Evolutionary conservation across 2,888 invertebrate species (phyloP), one percentile per base, ranked within the genome.

Genomic region (Amiota communis): DNA sequence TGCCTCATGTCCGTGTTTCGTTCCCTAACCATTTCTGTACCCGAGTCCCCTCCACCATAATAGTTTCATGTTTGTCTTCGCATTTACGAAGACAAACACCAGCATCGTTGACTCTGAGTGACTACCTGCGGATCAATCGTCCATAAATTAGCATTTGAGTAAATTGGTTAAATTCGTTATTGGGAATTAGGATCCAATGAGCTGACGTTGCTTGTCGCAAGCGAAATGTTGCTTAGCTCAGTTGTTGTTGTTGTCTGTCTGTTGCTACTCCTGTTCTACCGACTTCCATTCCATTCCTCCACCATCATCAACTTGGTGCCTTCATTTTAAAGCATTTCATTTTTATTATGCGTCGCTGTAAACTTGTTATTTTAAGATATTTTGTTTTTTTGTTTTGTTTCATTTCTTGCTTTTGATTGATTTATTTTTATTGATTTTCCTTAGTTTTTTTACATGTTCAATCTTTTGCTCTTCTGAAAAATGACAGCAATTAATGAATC

Each of bases 91-190:
- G n/a, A 53, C n/a, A 59, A 20, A 17, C 59, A 20, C 59, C 20
- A 20, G 11, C 59, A 36, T 6, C 71, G 67, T 70, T 72, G 61
- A 71, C 48, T 63, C 70, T 71, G 61, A 76, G 47, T 76, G 71
- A 78, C 84, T 88, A 88, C 87, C 88, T 87, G 87, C 80, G 87
- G 87, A 85, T 87, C 85, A 82, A 83, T 86, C 87, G 88, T 81
- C 88, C 85, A 88, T 87, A 87, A 87, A 87, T 87, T 88, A 87
- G 87, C 86, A 87, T 88, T 87, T 88, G 84, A 84, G 87, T 88
- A 87, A 87, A 88, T 88, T 88, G 88, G 80, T 86, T 88, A 84
- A 88, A 87, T 88, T 87, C 87, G 87, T 88, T 88, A 85, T 87
- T 88, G 83, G 83, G 81, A 87, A 86, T 87, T 87, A 87, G 86